Conservation (phyloP, 2,113 vertebrate genomes). For the Ranitomeya imitator region DNA sequence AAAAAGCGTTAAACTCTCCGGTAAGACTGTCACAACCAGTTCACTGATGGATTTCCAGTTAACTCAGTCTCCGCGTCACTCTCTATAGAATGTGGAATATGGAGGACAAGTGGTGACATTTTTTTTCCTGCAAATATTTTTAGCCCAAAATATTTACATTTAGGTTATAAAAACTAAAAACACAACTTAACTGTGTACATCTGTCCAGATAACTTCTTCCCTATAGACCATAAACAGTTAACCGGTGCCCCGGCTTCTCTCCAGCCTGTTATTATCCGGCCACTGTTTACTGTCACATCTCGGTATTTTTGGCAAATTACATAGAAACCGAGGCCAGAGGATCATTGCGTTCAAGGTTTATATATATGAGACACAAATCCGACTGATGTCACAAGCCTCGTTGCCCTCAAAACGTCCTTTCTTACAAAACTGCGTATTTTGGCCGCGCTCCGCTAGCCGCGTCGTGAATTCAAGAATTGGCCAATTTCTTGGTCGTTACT, state of each 20-base stretch:
- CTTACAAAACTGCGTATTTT: conserved; percentile 18
- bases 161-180: no score
- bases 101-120: no score
- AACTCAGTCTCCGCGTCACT: no score
- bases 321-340: neutral
- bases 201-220: neutral
- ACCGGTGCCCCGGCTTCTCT: neutral
- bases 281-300: conserved; percentile 20
- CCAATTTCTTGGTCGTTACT: neutral
- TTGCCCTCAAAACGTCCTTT: conserved; percentile 10
- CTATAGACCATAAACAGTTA: neutral
- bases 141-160: no score
- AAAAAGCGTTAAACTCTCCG: no score
- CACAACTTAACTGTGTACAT: no score
- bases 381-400: neutral
- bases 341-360: conserved; percentile 5
- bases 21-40: no score
- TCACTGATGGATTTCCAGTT: no score
- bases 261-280: conserved; percentile 18
- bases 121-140: no score
- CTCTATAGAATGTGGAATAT: no score
- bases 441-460: neutral
- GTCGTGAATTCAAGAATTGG: conserved; percentile 23
- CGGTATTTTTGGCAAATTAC: conserved; percentile 35
- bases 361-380: neutral